A percentile compares a stretch with the other conserved stretches of the same genome.
phyloP scores from a whole-genome alignment of 2,888 invertebrate species.

The Ecliptopera silaceata region DNA sequence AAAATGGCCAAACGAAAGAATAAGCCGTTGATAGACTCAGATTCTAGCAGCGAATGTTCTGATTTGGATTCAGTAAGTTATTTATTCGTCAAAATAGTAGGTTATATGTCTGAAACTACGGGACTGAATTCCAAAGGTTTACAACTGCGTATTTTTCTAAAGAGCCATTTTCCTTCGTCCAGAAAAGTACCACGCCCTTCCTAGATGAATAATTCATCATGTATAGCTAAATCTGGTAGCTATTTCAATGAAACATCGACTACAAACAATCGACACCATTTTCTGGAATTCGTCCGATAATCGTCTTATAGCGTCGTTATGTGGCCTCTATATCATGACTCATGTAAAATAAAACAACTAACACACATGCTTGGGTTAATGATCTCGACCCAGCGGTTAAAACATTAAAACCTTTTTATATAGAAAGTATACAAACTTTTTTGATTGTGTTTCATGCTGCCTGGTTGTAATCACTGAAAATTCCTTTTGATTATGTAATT shows the following conservation, averaged over 20 bases:
- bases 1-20: slow-evolving; percentile 93
- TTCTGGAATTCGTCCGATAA: slow-evolving; percentile 44
- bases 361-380: slow-evolving; percentile 10
- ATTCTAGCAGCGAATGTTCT: slow-evolving; percentile 91
- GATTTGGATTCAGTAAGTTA: slow-evolving; percentile 92
- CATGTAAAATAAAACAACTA: slow-evolving; percentile 33
- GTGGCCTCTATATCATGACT: slow-evolving; percentile 39
- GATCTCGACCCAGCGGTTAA: background rate
- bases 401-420: background rate
- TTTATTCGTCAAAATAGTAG: slow-evolving; percentile 45
- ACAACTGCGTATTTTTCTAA: slow-evolving; percentile 71
- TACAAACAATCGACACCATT: slow-evolving; percentile 35
- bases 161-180: slow-evolving; percentile 63
- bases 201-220: slow-evolving; percentile 5
- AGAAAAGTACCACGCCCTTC: slow-evolving; percentile 1
- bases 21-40: slow-evolving; percentile 91
- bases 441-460: background rate
- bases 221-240: background rate
- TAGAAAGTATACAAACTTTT: slow-evolving; percentile 5
- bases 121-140: slow-evolving; percentile 66
- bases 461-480: slow-evolving; percentile 27
- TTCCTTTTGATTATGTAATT: slow-evolving; percentile 47
- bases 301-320: slow-evolving; percentile 27
- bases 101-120: slow-evolving; percentile 52
- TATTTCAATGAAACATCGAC: background rate